Base-by-base conservation (phyloP, 2,113 vertebrate genomes). In the Oceanodroma tethys region DNA sequence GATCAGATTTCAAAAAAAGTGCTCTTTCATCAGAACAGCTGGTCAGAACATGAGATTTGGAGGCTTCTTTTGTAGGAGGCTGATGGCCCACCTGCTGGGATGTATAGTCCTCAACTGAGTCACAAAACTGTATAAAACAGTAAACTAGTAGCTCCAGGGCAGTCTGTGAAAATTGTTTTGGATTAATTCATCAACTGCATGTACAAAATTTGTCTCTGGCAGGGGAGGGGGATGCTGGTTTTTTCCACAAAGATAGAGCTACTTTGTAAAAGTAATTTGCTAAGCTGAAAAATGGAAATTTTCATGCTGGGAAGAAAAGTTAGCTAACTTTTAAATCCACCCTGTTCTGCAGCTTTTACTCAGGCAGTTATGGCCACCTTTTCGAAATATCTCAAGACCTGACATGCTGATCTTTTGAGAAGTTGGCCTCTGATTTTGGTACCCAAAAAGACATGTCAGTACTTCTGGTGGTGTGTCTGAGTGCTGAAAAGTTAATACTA, bases 141-240 rank as follows among this genome's bases (percentile, higher is more conserved):
- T 50, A 75, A 85, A 42, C 4, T 16, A 20, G 38, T 23, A 76
- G 21, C 34, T 81, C 15, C 40, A 62, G 32, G 19, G n/a, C 53
- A 80, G 22, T 17, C 38, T 72, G 22, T 78, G 58, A 78, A 30
- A 65, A 48, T 72, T 30, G 8, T 71, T 81, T 65, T 38, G 32
- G 16, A 47, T 72, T 59, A 63, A 50, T 9, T 63, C 7, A 11
- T 85, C 42, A 89, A 68, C 23, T 27, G 27, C 34, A 40, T 13
- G 4, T 22, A 63, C 10, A 85, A 56, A 59, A 59, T 32, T 86
- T 81, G 14, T 47, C 42, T 80, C 27, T 0, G 1, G 8, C 20
- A 58, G n/a, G 11, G 2, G 29, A 42, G 7, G 7, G 8, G 5
- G 7, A 17, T 23, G 27, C 4, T 29, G 25, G 25, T 0, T 60